phyloP scores from a whole-genome alignment of 92 coral and sea anemone species.

The Epizoanthus illoricatus region DNA sequence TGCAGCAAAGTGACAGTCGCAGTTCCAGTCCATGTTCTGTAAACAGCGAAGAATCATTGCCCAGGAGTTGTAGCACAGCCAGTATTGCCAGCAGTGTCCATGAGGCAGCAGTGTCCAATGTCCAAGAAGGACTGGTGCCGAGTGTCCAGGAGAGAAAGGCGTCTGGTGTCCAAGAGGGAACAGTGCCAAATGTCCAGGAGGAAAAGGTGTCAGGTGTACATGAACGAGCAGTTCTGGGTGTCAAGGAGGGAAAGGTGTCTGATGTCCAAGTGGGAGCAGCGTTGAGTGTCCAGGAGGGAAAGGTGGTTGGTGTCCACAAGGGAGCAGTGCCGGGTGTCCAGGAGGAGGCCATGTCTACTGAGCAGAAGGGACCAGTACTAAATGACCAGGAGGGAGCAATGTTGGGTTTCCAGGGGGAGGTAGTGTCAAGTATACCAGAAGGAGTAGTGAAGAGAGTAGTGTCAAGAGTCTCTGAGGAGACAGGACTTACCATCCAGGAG shows the following conservation, averaged over 20 bases:
- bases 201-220: background rate
- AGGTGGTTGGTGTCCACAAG: slow-evolving; percentile 1
- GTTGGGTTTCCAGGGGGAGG: slow-evolving; percentile 1
- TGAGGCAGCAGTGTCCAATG: slow-evolving; percentile 33
- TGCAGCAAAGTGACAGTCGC: slow-evolving; percentile 17
- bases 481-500: slow-evolving; percentile 7
- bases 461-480: background rate
- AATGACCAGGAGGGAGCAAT: background rate
- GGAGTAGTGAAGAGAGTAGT: background rate
- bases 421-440: slow-evolving; percentile 11
- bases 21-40: slow-evolving; percentile 59
- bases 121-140: slow-evolving; percentile 11
- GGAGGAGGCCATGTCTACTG: background rate
- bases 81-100: slow-evolving; percentile 60
- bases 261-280: background rate
- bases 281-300: background rate
- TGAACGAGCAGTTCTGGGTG: slow-evolving; percentile 3
- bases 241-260: background rate
- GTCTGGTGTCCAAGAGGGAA: background rate
- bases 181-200: background rate
- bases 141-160: background rate
- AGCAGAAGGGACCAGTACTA: background rate
- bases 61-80: slow-evolving; percentile 52
- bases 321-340: background rate
- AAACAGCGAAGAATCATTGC: slow-evolving; percentile 51